Conservation (phyloP, 1,140 invertebrate genomes). For the Macrotrachela quadricornifera region DNA sequence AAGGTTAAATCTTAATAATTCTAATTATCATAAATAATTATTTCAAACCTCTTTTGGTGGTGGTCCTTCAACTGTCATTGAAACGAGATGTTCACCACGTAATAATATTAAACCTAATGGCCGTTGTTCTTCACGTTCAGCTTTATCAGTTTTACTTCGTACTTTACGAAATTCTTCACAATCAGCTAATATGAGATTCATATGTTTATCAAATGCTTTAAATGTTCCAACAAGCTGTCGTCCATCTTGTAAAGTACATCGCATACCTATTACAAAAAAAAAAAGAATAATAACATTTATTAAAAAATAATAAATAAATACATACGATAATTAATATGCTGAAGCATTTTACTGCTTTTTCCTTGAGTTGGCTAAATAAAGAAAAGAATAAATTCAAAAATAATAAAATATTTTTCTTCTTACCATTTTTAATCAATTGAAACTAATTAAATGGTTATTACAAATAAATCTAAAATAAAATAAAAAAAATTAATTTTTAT, state of each 20-base stretch:
- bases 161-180: constrained; percentile 81
- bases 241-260: constrained; percentile 88
- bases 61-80: constrained; percentile 88
- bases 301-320: no score
- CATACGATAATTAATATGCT: constrained; percentile 83
- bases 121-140: constrained; percentile 84
- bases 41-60: constrained; percentile 56
- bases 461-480: no score
- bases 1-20: no score
- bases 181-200: constrained; percentile 88
- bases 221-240: constrained; percentile 62
- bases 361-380: constrained; percentile 43
- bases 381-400: no score
- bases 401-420: not conserved
- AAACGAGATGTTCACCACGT: constrained; percentile 88
- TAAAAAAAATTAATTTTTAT: no score
- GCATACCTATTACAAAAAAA: constrained; percentile 28
- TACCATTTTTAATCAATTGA: no score
- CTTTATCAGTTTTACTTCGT: constrained; percentile 55
- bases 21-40: no score
- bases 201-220: constrained; percentile 69
- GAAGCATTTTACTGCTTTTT: constrained; percentile 97
- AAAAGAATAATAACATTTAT: no score
- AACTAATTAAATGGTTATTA: no score
- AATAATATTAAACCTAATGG: constrained; percentile 81